These are phyloP conservation scores for Ophioninae sp. DNA, from an alignment of 2,888 invertebrate genomes.

Conservation along the genomic window DNA sequence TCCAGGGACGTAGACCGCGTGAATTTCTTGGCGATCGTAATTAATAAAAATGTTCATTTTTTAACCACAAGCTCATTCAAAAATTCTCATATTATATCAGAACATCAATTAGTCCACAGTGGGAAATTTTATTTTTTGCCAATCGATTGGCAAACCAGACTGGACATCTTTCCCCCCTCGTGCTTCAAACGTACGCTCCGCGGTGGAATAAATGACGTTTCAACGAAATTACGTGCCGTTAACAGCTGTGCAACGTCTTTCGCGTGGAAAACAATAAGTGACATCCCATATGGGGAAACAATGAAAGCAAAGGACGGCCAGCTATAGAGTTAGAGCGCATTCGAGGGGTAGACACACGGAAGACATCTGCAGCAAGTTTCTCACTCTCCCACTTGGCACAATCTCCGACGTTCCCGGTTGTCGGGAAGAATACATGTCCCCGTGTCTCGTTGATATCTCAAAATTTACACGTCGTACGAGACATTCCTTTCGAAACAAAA, in stretches of 20 bases:
- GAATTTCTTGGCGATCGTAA: not conserved
- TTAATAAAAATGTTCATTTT: not conserved
- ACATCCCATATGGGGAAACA: slow-evolving; percentile 32
- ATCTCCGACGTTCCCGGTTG: slow-evolving; percentile 33
- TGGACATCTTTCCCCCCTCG: not conserved
- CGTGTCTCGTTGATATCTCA: slow-evolving; percentile 20
- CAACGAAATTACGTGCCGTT: slow-evolving; percentile 33
- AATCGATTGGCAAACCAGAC: not conserved
- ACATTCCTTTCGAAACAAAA: not conserved
- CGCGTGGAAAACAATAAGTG: slow-evolving; percentile 52
- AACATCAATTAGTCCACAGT: not conserved
- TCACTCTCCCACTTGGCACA: slow-evolving; percentile 1
- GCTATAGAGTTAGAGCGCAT: slow-evolving; percentile 36
- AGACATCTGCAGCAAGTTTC: slow-evolving; percentile 30
- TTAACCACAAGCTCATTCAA: not conserved
- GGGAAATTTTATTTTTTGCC: not conserved
- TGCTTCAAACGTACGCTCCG: not conserved
- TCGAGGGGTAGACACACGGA: slow-evolving; percentile 8
- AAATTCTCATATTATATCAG: not conserved
- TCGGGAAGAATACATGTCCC: slow-evolving; percentile 26
- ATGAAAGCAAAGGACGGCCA: slow-evolving; percentile 29
- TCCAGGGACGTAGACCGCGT: not conserved
- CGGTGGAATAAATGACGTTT: slow-evolving; percentile 39
- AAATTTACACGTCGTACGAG: slow-evolving; percentile 15
- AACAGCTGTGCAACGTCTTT: slow-evolving; percentile 44